Conservation (phyloP, 2,888 invertebrate species). For the Cheilosia vulpina region DNA sequence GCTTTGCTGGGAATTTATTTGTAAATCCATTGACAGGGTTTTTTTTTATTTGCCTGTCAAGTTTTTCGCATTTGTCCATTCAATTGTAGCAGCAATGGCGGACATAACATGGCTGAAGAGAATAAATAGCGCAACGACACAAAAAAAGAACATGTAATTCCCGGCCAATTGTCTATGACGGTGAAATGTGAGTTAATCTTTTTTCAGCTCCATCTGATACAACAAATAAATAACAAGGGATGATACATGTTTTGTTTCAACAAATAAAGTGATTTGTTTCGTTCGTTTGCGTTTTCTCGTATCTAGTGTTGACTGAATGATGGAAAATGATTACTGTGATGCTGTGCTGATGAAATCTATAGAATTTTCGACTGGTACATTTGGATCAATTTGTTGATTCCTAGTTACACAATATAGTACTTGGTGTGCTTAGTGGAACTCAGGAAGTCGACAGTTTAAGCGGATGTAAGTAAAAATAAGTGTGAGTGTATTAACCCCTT, state of each 20-base stretch:
- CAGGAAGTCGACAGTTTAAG: no score
- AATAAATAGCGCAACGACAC: slow-evolving; percentile 4
- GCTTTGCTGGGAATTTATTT: slow-evolving; percentile 56
- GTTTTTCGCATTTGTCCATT: slow-evolving; percentile 37
- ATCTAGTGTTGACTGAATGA: slow-evolving; percentile 42
- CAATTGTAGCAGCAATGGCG: slow-evolving; percentile 18
- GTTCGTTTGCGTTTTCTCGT: slow-evolving; percentile 7
- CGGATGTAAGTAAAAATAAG: no score
- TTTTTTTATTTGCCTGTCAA: neutral
- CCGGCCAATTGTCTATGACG: slow-evolving; percentile 64
- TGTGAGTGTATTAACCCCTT: no score
- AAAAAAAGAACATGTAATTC: slow-evolving; percentile 48
- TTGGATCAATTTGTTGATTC: neutral
- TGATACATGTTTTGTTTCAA: slow-evolving; percentile 34
- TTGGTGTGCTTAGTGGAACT: no score
- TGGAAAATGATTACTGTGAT: slow-evolving; percentile 46
- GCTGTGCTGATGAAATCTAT: slow-evolving; percentile 36
- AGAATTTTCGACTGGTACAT: neutral
- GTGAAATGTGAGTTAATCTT: slow-evolving; percentile 48
- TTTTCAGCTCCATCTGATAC: slow-evolving; percentile 9
- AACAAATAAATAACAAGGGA: neutral
- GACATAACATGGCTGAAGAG: slow-evolving; percentile 15
- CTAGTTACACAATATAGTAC: neutral
- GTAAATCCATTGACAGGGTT: slow-evolving; percentile 38
- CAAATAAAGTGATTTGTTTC: slow-evolving; percentile 63